phyloP scores from a whole-genome alignment of 2,888 invertebrate species.

The Diabrotica balteata region DNA sequence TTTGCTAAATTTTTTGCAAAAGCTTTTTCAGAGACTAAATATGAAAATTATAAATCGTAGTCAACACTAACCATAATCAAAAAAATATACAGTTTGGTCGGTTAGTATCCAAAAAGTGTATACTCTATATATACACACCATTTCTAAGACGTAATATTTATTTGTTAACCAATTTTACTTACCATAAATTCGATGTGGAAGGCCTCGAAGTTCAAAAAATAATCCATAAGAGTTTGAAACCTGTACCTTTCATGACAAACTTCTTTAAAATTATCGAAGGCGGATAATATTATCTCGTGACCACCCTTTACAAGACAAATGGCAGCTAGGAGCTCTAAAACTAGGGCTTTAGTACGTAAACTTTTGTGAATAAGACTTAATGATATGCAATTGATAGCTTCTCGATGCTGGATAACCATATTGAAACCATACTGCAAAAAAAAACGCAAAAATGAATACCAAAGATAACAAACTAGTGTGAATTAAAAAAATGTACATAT shows the following conservation, averaged over 20 bases:
- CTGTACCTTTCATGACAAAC: conserved; percentile 84
- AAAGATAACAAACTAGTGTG: too few species aligned
- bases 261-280: conserved; percentile 98
- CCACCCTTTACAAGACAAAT: conserved; percentile 99
- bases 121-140: too few species aligned
- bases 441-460: conserved; percentile 10
- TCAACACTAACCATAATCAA: too few species aligned
- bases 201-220: conserved; percentile 93
- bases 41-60: too few species aligned
- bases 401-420: conserved; percentile 97
- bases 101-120: too few species aligned
- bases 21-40: too few species aligned
- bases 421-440: conserved; percentile 91
- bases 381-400: conserved; percentile 98
- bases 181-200: conserved; percentile 99
- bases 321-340: conserved; percentile 95
- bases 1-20: too few species aligned
- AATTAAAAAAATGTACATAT: too few species aligned
- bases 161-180: conserved; percentile 50
- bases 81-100: too few species aligned
- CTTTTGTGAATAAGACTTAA: conserved; percentile 96
- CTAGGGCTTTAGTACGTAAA: conserved; percentile 94
- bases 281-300: conserved; percentile 96
- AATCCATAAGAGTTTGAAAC: conserved; percentile 97
- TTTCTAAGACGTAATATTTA: too few species aligned